phyloP scores from a whole-genome alignment of 2,113 vertebrate species.

The Balaenoptera acutorostrata region DNA sequence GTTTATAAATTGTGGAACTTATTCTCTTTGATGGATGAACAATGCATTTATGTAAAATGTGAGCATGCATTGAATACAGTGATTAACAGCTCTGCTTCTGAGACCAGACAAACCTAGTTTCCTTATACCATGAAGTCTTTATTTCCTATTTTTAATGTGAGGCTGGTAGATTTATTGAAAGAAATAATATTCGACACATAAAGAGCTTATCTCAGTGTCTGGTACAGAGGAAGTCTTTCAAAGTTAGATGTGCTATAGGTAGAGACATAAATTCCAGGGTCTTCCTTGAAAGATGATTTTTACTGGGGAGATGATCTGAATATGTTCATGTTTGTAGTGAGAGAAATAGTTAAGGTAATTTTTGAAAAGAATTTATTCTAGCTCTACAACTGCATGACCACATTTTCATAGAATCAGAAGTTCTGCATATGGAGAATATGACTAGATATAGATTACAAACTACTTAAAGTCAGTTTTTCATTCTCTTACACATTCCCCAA shows the following conservation, averaged over 20 bases:
- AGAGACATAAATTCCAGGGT: neutral
- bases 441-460: neutral
- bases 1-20: neutral
- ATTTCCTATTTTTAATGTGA: neutral
- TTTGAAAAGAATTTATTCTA: neutral
- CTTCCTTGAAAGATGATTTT: neutral
- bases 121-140: neutral
- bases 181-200: neutral
- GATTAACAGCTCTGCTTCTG: neutral
- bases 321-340: neutral
- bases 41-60: neutral
- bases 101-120: neutral
- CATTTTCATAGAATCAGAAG: neutral
- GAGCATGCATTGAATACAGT: neutral
- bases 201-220: neutral
- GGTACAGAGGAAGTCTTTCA: neutral
- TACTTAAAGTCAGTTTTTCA: neutral
- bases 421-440: neutral
- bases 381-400: fast-evolving
- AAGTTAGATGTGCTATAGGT: neutral
- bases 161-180: neutral
- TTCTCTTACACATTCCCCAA: neutral
- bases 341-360: neutral
- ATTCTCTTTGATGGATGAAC: neutral
- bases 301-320: neutral